These are phyloP conservation scores for Cordilura impudica DNA, from an alignment of 2,888 invertebrate genomes.

Conservation along the genomic window DNA sequence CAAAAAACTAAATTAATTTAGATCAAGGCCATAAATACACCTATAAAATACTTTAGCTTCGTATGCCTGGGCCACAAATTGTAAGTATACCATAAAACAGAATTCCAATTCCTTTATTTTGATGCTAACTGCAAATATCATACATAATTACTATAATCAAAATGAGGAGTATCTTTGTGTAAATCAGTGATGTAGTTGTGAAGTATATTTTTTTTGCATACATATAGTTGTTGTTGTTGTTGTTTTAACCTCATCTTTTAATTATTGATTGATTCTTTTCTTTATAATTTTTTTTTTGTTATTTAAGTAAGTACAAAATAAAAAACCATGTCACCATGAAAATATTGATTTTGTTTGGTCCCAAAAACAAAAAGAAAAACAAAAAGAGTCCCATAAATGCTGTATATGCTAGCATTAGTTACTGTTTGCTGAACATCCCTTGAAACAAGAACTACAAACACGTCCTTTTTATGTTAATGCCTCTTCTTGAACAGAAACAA, in stretches of 20 bases:
- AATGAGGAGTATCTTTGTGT: neutral
- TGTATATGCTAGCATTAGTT: constrained; percentile 7
- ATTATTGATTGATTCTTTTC: constrained; percentile 8
- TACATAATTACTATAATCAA: neutral
- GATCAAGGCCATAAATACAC: constrained; percentile 50
- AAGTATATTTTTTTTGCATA: no score
- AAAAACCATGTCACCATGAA: constrained; percentile 8
- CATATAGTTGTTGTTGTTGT: neutral
- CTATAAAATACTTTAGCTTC: constrained; percentile 42
- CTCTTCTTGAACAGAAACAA: constrained; percentile 42
- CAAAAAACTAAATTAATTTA: constrained; percentile 23
- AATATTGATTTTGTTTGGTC: constrained; percentile 49
- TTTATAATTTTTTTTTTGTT: neutral
- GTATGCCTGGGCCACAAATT: constrained; percentile 62
- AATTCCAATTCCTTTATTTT: neutral
- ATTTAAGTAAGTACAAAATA: neutral
- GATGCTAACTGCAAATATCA: neutral
- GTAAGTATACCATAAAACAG: constrained; percentile 39
- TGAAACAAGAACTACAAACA: constrained; percentile 42
- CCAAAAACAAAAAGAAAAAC: constrained; percentile 12
- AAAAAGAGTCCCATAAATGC: neutral
- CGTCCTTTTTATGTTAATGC: neutral
- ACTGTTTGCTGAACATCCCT: constrained; percentile 51
- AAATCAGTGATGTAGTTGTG: neutral
- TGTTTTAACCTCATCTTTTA: neutral